Conservation (phyloP, 2,113 vertebrate genomes). For the Epinephelus lanceolatus region DNA sequence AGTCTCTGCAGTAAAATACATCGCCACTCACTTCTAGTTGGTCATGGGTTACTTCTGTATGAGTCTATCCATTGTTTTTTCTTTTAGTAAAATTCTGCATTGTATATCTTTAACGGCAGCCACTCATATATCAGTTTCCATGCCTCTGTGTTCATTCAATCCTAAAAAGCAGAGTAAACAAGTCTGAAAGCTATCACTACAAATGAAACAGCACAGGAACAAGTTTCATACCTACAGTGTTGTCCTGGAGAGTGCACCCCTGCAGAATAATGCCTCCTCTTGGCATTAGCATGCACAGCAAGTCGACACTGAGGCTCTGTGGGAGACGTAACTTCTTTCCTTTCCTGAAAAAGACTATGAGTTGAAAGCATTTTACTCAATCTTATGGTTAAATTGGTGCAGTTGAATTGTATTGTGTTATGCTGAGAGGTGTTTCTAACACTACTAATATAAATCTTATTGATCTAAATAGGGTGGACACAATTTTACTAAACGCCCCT, state of each 20-base stretch:
- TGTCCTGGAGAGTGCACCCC: background rate
- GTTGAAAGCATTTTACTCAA: background rate
- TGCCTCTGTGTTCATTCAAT: background rate
- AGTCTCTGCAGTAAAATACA: no score
- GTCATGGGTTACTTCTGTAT: no score
- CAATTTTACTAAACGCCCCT: background rate
- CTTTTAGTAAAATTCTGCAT: no score
- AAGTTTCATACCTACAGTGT: conserved; percentile 3
- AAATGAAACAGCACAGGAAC: background rate
- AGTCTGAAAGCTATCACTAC: background rate
- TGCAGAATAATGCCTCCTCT: background rate
- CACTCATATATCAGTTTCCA: background rate
- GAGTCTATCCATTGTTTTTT: no score
- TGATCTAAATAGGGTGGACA: background rate
- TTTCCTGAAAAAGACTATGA: background rate
- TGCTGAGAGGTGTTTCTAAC: background rate
- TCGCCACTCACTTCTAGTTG: no score
- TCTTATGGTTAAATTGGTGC: background rate
- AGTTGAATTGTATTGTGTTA: background rate
- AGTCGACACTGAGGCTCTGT: background rate
- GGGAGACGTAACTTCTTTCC: background rate
- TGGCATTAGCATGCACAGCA: background rate
- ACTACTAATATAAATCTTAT: no score
- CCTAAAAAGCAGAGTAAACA: background rate
- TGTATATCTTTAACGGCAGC: no score